These are phyloP conservation scores for Lapara coniferarum DNA, from an alignment of 2,888 invertebrate species.

Conservation along the genomic window DNA sequence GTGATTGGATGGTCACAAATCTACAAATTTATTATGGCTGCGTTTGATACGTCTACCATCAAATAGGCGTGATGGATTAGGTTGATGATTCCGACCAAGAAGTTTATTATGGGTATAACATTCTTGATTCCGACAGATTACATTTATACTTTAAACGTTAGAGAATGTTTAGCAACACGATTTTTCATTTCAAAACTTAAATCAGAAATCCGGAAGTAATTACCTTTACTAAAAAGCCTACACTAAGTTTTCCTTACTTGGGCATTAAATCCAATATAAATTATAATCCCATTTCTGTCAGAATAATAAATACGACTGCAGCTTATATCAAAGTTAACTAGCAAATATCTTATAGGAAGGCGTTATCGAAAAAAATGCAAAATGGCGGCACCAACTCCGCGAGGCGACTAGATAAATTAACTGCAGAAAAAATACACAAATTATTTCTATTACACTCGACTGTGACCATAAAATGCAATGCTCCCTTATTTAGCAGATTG, in stretches of 20 bases:
- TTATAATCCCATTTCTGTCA: too few species aligned
- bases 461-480: conserved; percentile 35
- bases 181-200: too few species aligned
- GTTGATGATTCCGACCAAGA: too few species aligned
- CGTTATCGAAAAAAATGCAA: not conserved
- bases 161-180: too few species aligned
- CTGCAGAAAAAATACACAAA: conserved; percentile 33
- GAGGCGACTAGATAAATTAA: conserved; percentile 25
- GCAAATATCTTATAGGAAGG: not conserved
- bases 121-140: too few species aligned
- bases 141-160: too few species aligned
- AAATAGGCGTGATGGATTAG: not conserved
- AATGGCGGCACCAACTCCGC: conserved; percentile 24
- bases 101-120: too few species aligned
- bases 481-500: conserved; percentile 32
- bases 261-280: too few species aligned
- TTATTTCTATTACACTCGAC: conserved; percentile 35
- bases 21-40: not conserved
- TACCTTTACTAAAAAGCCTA: too few species aligned
- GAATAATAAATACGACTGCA: not conserved
- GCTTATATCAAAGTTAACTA: not conserved
- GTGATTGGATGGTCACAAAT: conserved; percentile 13
- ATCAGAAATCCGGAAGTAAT: too few species aligned
- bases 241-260: too few species aligned
- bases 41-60: not conserved